Percentiles rank a stretch among this genome's conserved stretches.
Conservation (phyloP, 2,888 invertebrate species). For the Pasiphila rectangulata region DNA sequence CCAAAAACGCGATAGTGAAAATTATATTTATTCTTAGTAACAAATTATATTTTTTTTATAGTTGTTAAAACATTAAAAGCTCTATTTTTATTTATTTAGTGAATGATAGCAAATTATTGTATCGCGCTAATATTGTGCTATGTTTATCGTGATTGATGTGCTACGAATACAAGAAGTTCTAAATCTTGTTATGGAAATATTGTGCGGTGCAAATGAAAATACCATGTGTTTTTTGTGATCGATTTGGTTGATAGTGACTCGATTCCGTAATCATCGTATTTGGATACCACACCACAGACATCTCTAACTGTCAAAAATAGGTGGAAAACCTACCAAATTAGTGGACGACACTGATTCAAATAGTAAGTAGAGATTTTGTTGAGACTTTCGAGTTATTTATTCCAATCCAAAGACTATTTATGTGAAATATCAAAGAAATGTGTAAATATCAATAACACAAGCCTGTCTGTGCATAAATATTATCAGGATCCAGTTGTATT, state of each 20-base stretch:
- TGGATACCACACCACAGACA: slow-evolving; percentile 57
- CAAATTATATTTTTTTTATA: slow-evolving; percentile 77
- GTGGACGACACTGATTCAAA: slow-evolving; percentile 77
- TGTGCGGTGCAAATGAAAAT: slow-evolving; percentile 60
- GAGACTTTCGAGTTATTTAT: no score
- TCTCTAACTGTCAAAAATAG: slow-evolving; percentile 69
- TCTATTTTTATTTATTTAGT: slow-evolving; percentile 76
- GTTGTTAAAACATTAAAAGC: slow-evolving; percentile 69
- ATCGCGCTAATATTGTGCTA: slow-evolving; percentile 69
- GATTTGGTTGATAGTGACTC: slow-evolving; percentile 57
- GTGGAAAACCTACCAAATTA: slow-evolving; percentile 71
- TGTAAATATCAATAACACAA: slow-evolving; percentile 9
- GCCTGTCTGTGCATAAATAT: neutral
- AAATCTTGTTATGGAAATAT: slow-evolving; percentile 55
- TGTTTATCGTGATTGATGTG: slow-evolving; percentile 69
- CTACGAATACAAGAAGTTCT: slow-evolving; percentile 62
- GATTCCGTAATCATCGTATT: slow-evolving; percentile 62
- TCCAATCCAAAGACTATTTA: slow-evolving; percentile 8
- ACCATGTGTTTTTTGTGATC: slow-evolving; percentile 57
- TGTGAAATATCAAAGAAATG: slow-evolving; percentile 10
- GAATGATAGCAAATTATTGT: slow-evolving; percentile 75
- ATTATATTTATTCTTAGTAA: slow-evolving; percentile 72
- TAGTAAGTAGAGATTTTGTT: slow-evolving; percentile 66
- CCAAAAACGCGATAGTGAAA: slow-evolving; percentile 77
- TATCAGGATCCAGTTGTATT: slow-evolving; percentile 14